Evolutionary conservation across 2,797 vertebrate species (phyloP).

Genomic region (Rhinoraja longicauda): DNA sequence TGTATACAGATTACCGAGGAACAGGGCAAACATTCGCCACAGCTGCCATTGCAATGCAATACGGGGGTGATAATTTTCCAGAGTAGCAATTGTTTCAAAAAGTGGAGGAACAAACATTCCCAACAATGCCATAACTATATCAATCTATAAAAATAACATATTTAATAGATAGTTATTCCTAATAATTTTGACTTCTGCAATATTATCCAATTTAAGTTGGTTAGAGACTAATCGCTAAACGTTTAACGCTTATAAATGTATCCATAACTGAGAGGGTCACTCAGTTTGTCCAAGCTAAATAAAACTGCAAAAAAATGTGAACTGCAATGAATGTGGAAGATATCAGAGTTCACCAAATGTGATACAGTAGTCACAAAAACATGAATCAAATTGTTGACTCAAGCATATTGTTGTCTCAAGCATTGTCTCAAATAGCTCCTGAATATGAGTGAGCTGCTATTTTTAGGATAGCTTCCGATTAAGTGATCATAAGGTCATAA

Average conservation of each 20-base stretch:
- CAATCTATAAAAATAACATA: slow-evolving; percentile 63
- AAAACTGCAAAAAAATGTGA: neutral
- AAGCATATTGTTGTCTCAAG: neutral
- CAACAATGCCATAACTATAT: slow-evolving; percentile 92
- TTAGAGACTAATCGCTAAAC: neutral
- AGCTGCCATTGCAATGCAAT: slow-evolving; percentile 93
- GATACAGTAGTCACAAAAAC: neutral
- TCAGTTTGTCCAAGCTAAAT: neutral
- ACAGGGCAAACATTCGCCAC: slow-evolving; percentile 89
- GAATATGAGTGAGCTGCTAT: neutral
- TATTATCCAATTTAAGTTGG: neutral
- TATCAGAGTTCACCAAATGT: neutral
- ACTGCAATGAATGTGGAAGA: neutral
- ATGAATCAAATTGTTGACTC: neutral
- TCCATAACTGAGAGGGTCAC: neutral
- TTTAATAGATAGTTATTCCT: neutral
- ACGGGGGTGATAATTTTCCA: slow-evolving; percentile 92
- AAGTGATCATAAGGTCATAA: no score
- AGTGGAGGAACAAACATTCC: slow-evolving; percentile 90
- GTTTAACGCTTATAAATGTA: neutral
- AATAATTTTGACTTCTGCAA: neutral
- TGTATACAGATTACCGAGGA: slow-evolving; percentile 93
- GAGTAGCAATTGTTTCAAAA: slow-evolving; percentile 83
- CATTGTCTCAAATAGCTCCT: neutral
- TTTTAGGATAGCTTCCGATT: neutral